Conservation (phyloP, 2,888 invertebrate genomes). For the Abscondita cerata region DNA sequence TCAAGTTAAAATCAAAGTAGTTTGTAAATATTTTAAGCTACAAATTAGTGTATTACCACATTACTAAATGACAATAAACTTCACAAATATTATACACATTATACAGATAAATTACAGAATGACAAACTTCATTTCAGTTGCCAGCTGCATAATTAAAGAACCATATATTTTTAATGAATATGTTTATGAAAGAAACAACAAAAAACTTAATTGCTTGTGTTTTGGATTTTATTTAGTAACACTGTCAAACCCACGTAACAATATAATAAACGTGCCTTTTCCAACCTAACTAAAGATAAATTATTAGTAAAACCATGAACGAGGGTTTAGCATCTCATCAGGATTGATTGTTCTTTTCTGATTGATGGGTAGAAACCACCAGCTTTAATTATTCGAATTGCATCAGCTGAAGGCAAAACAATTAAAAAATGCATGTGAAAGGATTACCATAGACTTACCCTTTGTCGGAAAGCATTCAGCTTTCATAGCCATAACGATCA, state of each 20-base stretch:
- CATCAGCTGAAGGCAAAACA: constrained; percentile 69
- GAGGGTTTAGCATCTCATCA: constrained; percentile 75
- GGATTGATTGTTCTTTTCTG: constrained; percentile 79
- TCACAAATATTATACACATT: no score
- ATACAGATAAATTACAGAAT: no score
- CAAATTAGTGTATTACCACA: not conserved
- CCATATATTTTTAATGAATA: no score
- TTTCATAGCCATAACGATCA: constrained; percentile 81
- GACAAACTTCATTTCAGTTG: no score
- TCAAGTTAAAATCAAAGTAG: no score
- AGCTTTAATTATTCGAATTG: constrained; percentile 82
- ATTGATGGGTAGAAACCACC: constrained; percentile 97
- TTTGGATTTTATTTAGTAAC: no score
- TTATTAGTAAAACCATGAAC: constrained; percentile 86
- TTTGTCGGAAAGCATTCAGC: constrained; percentile 82
- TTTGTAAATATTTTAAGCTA: not conserved
- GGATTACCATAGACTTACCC: constrained; percentile 60
- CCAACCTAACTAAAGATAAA: constrained; percentile 86
- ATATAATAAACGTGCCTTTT: constrained; percentile 86
- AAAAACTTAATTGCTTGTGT: no score
- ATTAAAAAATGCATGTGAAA: no score
- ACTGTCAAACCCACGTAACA: constrained; percentile 77
- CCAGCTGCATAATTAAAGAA: no score
- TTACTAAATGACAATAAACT: not conserved
- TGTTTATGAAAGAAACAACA: no score